Evolutionary conservation across 2,797 vertebrate genomes (phyloP).

Genomic region (Emydoidea blandingii): DNA sequence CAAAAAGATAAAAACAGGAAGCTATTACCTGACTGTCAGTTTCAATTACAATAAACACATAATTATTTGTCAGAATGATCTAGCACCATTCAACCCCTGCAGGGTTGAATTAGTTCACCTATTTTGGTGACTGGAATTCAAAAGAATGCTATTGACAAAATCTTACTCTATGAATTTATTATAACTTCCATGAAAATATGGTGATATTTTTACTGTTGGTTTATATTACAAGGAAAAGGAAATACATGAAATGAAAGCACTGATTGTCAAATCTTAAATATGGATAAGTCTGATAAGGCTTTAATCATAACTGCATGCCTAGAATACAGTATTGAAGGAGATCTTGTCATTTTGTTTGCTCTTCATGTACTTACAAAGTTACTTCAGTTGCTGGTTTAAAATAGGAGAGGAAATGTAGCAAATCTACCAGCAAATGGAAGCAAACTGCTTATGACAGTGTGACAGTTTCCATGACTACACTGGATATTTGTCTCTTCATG

Average conservation of each 20-base stretch:
- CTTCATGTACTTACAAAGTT: background rate
- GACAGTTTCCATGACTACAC: background rate
- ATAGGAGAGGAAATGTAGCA: background rate
- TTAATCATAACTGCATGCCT: background rate
- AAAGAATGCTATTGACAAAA: conserved; percentile 7
- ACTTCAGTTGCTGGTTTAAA: background rate
- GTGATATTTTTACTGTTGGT: background rate
- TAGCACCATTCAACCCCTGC: conserved; percentile 1
- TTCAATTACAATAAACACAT: conserved; percentile 37
- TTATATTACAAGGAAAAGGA: conserved; percentile 6
- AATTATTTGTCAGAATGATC: conserved; percentile 39
- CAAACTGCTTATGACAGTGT: background rate
- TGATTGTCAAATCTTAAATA: conserved; percentile 15
- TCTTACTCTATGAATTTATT: background rate
- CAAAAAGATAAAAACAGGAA: conserved; percentile 61
- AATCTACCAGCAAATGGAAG: conserved; percentile 3
- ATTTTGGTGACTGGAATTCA: conserved; percentile 28
- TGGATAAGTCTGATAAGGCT: background rate
- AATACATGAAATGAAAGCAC: background rate
- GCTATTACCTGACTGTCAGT: conserved; percentile 36
- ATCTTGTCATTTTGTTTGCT: background rate
- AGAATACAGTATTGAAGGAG: background rate
- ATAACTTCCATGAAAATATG: conserved; percentile 28
- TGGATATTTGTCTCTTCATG: background rate
- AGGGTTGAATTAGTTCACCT: conserved; percentile 50